Evolutionary conservation across 2,888 invertebrate genomes (phyloP).

Genomic region (Incurvaria masculella): DNA sequence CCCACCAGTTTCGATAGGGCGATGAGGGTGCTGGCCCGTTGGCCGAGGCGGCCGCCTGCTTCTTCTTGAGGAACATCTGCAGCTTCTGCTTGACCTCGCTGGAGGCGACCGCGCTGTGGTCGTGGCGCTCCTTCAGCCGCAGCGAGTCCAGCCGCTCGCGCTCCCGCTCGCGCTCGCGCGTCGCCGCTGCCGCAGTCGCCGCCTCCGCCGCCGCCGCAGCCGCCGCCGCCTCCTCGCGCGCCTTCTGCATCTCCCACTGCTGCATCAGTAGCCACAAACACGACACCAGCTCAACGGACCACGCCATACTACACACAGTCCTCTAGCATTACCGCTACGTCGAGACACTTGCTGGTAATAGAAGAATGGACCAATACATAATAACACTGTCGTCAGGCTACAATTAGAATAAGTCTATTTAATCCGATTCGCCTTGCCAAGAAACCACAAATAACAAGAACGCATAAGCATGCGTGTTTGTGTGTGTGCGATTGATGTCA

Average conservation of each 20-base stretch:
- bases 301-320: background rate
- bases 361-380: too few species aligned
- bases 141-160: conserved; percentile 81
- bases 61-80: conserved; percentile 83
- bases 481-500: too few species aligned
- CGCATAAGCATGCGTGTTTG: too few species aligned
- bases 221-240: conserved; percentile 76
- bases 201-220: conserved; percentile 70
- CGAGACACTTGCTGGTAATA: background rate
- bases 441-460: too few species aligned
- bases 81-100: conserved; percentile 95
- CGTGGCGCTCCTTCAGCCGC: conserved; percentile 91
- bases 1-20: conserved; percentile 77
- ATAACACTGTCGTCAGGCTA: too few species aligned
- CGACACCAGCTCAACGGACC: background rate
- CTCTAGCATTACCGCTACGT: background rate
- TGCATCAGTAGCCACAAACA: conserved; percentile 35
- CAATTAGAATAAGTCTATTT: too few species aligned
- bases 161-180: conserved; percentile 71
- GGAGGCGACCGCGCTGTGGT: conserved; percentile 95
- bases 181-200: conserved; percentile 73
- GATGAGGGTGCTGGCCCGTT: conserved; percentile 66
- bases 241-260: conserved; percentile 89
- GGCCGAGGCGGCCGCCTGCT: conserved; percentile 73
- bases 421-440: too few species aligned